These are phyloP conservation scores for Scaptomyza graminum DNA, from an alignment of 1,140 invertebrate genomes.

Conservation along the genomic window DNA sequence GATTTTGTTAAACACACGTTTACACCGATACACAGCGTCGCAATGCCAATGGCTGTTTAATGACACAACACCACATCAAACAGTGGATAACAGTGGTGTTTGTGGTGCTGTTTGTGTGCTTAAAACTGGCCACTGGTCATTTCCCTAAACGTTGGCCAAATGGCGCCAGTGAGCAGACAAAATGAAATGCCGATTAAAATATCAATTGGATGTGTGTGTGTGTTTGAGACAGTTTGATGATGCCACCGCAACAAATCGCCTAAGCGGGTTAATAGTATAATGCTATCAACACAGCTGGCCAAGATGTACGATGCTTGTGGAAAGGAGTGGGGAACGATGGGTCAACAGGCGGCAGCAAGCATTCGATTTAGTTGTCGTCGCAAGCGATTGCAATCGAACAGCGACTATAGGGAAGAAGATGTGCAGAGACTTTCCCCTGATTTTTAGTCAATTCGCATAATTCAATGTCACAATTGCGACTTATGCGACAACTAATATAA, in stretches of 20 bases:
- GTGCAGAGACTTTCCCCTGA: slow-evolving; percentile 35
- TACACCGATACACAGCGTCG: slow-evolving; percentile 26
- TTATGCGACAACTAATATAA: slow-evolving; percentile 54
- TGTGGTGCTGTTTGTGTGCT: slow-evolving; percentile 8
- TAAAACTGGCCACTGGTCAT: slow-evolving; percentile 27
- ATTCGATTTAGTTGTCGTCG: slow-evolving; percentile 55
- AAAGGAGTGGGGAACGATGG: neutral
- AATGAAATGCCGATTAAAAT: slow-evolving; percentile 79
- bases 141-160: slow-evolving; percentile 61
- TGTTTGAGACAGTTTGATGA: slow-evolving; percentile 26
- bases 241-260: slow-evolving; percentile 39
- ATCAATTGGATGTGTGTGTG: slow-evolving; percentile 52
- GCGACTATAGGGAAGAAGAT: neutral
- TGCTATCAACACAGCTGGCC: slow-evolving; percentile 70
- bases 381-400: slow-evolving; percentile 40
- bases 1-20: slow-evolving; percentile 50
- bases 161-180: slow-evolving; percentile 67
- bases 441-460: slow-evolving; percentile 45
- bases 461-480: slow-evolving; percentile 59
- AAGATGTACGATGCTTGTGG: slow-evolving; percentile 6
- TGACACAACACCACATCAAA: slow-evolving; percentile 9
- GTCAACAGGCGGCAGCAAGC: neutral
- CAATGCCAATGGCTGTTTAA: slow-evolving; percentile 42
- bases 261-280: slow-evolving; percentile 75
- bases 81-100: slow-evolving; percentile 3